phyloP scores from a whole-genome alignment of 2,113 vertebrate species.

The Oceanites oceanicus region DNA sequence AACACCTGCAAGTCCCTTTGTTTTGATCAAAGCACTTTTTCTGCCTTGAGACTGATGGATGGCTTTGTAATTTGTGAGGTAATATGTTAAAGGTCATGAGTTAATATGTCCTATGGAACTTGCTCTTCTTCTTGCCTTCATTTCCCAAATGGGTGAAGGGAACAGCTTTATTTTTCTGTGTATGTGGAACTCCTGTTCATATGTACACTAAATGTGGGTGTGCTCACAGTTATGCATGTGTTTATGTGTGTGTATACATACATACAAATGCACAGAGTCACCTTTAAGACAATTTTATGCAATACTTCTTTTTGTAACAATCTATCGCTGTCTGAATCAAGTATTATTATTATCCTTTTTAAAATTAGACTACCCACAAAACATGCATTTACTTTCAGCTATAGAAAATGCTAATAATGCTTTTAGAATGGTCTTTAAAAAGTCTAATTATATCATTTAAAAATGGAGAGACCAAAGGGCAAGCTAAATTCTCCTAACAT shows the following conservation, averaged over 20 bases:
- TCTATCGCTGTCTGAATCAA: constrained; percentile 80
- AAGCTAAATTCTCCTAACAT: constrained; percentile 92
- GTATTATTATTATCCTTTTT: constrained; percentile 83
- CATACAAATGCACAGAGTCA: constrained; percentile 49
- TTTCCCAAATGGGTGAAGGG: constrained; percentile 48
- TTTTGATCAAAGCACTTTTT: constrained; percentile 73
- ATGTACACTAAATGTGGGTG: constrained; percentile 34
- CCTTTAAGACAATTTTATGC: constrained; percentile 69
- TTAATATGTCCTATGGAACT: constrained; percentile 76
- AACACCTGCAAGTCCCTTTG: constrained; percentile 76
- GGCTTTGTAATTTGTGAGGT: constrained; percentile 74
- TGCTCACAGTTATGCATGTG: constrained; percentile 3
- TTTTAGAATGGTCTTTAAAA: constrained; percentile 95
- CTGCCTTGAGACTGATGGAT: constrained; percentile 63
- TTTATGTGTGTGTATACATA: constrained; percentile 11
- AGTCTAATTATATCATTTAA: constrained; percentile 96
- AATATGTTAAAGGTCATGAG: constrained; percentile 80
- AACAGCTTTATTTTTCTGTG: constrained; percentile 55
- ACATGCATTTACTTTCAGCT: constrained; percentile 85
- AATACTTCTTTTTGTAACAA: constrained; percentile 77
- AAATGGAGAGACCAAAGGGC: constrained; percentile 90
- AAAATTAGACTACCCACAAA: constrained; percentile 85
- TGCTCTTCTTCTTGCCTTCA: constrained; percentile 65
- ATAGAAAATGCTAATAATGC: constrained; percentile 89
- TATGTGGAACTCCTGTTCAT: constrained; percentile 33